Base-by-base conservation (phyloP, 2,113 vertebrate species). In the Phyllostomus hastatus region DNA sequence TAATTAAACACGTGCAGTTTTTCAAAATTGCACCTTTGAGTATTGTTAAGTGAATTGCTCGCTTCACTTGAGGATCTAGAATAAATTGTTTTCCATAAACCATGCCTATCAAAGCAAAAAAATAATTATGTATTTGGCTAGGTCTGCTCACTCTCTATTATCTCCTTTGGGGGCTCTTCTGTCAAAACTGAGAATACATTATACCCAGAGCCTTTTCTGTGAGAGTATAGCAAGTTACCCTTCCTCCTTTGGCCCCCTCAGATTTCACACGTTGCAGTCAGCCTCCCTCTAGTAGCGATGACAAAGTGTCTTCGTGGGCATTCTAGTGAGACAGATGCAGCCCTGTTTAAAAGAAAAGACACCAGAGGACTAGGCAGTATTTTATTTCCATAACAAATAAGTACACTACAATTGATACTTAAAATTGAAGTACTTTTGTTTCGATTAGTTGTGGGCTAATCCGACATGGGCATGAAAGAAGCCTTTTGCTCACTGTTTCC, bases 351-450 rank as follows among this genome's bases (percentile, higher is more conserved):
- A 81, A 50, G 52, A 61, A 26, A 22, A 43, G 85, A 81, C 46
- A 72, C 20, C n/a, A 69, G 24, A 90, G 33, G 22, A 72, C 20
- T 75, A 66, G 75, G 89, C 76, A 41, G 79, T 82, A 72, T 80
- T 78, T 86, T 87, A 46, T 38, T 96, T 96, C 80, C 31, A 70
- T 92, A 75, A 93, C 57, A 88, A 97, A 50, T 59, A 83, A 85
- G 59, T 81, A 66, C 89, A 75, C 43, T 83, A 17, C 50, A 75
- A 54, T 90, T 76, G 86, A 78, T 66, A 59, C 73, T 94, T 88
- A 76, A 79, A 88, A 91, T 16, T 33, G 73, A 84, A 88, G 43
- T 88, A 10, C 41, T 72, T 81, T 87, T 79, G 43, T 94, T 94
- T 88, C 67, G 26, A 41, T 95, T 59, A 70, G 54, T 89, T 87